These are phyloP conservation scores for Diuraphis noxia DNA, from an alignment of 1,140 invertebrate species.

Conservation along the genomic window DNA sequence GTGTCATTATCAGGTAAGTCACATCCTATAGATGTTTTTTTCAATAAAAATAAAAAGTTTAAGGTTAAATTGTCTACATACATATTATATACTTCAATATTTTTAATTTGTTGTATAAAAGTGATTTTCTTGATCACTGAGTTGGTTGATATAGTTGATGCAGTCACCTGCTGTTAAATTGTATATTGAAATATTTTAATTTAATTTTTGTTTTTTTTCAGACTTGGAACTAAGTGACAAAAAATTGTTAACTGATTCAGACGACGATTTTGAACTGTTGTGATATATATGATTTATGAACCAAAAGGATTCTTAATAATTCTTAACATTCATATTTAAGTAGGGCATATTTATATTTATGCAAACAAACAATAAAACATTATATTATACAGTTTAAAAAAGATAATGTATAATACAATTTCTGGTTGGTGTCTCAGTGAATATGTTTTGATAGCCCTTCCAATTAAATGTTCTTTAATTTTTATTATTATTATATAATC, in stretches of 20 bases:
- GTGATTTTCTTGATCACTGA: not conserved
- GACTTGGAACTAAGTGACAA: constrained; percentile 32
- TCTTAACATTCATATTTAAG: not conserved
- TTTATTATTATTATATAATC: not conserved
- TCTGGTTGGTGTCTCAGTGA: not conserved
- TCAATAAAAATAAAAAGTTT: not conserved
- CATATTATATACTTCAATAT: not conserved
- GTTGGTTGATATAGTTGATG: not conserved
- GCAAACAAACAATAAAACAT: not conserved
- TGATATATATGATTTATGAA: constrained; percentile 61
- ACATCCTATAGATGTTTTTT: no score
- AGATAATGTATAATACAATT: not conserved
- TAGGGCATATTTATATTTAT: not conserved
- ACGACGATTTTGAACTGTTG: constrained; percentile 67
- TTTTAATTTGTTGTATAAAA: not conserved
- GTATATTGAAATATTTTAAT: not conserved
- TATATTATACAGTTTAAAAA: not conserved
- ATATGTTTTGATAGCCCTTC: not conserved
- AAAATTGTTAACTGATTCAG: constrained; percentile 62
- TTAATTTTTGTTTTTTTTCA: constrained; percentile 16
- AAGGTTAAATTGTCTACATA: not conserved
- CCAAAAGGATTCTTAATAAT: not conserved
- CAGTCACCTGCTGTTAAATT: not conserved
- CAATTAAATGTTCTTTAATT: not conserved
- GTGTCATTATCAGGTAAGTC: constrained; percentile 58